Evolutionary conservation across 37 sponge, comb jelly and placozoan species (phyloP), one percentile per base, ranked within the genome.

Genomic region (Chondrosia reniformis): DNA sequence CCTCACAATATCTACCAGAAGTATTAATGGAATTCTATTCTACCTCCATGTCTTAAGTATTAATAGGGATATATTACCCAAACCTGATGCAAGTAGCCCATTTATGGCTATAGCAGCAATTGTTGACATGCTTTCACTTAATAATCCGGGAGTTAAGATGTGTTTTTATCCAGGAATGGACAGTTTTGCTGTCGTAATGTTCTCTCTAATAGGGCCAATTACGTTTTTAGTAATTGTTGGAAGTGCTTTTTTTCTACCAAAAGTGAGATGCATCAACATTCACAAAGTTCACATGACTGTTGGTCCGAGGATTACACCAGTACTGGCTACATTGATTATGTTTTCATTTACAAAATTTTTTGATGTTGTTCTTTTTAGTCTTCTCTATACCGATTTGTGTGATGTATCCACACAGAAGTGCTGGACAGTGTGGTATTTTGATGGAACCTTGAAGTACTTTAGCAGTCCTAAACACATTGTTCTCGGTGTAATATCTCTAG

Each of bases 141-240:
- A n/a, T n/a, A n/a, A n/a, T n/a, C n/a, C n/a, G n/a, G n/a, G n/a
- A n/a, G n/a, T n/a, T n/a, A 61, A 56, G 25, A 84, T 54, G 2
- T 84, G 85, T 46, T 57, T 84, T 62, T 84, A 76, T 36, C 58
- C 44, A 41, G 72, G 78, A n/a, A 42, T 84, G 63, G 78, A 84
- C 67, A 28, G 22, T 6, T 84, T 75, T 64, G 55, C 59, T 4
- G 49, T 67, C 19, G 42, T 52, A 25, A 65, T 78, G 64, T 27
- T 71, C 22, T 46, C 78, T 8, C 79, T 49, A 24, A 3, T 72
- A 2, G 63, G 78, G 56, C 85, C 85, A 30, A 34, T 84, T 12
- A 79, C 79, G 30, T 7, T 84, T 15, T 59, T 73, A 7, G 19
- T 83, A 5, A 22, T 83, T 15, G 41, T 83, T 22, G 76, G 64